Evolutionary conservation across 2,797 vertebrate genomes (phyloP), one percentile per base, ranked within the genome.

Genomic region (Anisognathus igniventris): DNA sequence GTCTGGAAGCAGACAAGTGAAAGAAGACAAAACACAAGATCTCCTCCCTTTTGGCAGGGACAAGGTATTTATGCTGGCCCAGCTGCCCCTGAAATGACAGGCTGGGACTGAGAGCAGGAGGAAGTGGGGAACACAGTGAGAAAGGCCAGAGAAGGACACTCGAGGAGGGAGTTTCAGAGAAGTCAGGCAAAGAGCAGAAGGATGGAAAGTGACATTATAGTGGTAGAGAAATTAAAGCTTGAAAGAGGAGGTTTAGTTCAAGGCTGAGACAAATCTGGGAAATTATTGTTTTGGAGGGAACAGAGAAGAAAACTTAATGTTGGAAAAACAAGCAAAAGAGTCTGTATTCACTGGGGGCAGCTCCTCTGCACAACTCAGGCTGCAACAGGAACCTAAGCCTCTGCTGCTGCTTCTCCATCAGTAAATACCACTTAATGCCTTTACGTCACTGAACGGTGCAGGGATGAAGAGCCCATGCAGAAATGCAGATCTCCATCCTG

Each of bases 1-100:
- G 31, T 73, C 48, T 92, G 78, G 35, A 82, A 89, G 27, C 3
- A 3, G 54, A 84, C 70, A 84, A 93, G 47, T 62, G 42, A 90
- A 88, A 85, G 27, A 80, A 83, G 73, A 90, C 76, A 90, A 57
- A 95, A 64, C 57, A 88, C 45, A 70, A 67, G 71, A 90, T 64
- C 81, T 87, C 35, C 66, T 88, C 53, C 42, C 22, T 86, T 83
- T 70, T 57, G 61, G 57, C 57, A 67, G 16, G 17, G 33, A 23
- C 12, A 62, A 51, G 61, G 35, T 91, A 88, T 77, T 96, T 74
- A 18, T n/a, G 48, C 58, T 83, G 87, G 65, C 65, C 22, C 53
- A 64, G 37, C 50, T 81, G 76, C 10, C 45, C 27, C 35, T 57
- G 65, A 87, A 85, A 77, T 61, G 60, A 61, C 57, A 73, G 42